phyloP scores from a whole-genome alignment of 2,888 invertebrate species.

The Scelioninae gen. 1 region DNA sequence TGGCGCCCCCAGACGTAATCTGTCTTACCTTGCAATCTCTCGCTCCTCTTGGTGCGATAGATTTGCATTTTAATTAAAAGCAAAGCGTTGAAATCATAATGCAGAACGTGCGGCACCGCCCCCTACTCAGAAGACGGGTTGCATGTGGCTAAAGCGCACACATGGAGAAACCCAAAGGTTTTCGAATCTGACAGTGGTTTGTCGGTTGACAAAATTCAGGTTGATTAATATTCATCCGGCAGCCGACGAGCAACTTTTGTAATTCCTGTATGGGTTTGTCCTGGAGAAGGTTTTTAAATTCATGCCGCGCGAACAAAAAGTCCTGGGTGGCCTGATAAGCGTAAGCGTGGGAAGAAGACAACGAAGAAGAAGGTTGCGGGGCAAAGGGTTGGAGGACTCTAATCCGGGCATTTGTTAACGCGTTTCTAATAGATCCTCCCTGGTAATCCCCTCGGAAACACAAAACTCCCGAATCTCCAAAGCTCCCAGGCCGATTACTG shows the following conservation, averaged over 20 bases:
- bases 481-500: conserved; percentile 49
- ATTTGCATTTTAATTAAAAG: conserved; percentile 88
- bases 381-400: conserved; percentile 59
- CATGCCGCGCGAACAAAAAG: too few species aligned
- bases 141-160: conserved; percentile 48
- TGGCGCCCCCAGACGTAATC: conserved; percentile 84
- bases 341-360: too few species aligned
- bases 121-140: conserved; percentile 59
- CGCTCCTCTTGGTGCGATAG: conserved; percentile 81
- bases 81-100: conserved; percentile 88
- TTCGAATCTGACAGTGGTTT: conserved; percentile 25
- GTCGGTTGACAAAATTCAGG: conserved; percentile 55
- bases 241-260: conserved; percentile 7
- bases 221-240: conserved; percentile 31
- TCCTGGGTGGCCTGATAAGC: too few species aligned
- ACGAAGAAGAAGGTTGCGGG: too few species aligned
- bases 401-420: conserved; percentile 82
- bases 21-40: conserved; percentile 84
- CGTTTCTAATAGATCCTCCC: conserved; percentile 80
- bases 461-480: too few species aligned
- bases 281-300: too few species aligned
- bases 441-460: conserved; percentile 63
- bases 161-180: conserved; percentile 23
- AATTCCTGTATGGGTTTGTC: too few species aligned
- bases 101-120: conserved; percentile 83